Evolutionary conservation across 2,888 invertebrate genomes (phyloP), one percentile per base, ranked within the genome.

Genomic region (Catocala sponsa): DNA sequence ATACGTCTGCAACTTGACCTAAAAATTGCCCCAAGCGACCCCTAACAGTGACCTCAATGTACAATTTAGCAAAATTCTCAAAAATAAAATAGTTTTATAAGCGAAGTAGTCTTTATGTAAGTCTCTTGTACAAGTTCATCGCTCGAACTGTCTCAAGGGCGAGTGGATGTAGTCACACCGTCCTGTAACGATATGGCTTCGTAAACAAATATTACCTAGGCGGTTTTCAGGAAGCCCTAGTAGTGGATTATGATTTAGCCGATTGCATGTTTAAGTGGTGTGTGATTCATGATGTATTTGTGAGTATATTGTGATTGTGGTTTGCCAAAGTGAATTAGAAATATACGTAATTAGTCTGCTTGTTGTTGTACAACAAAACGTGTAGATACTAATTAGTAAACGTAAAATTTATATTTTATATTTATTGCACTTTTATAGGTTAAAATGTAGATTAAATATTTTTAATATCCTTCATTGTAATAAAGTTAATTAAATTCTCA

Each of bases 101-200:
- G 33, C 35, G n/a, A 48, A 55, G 12, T 50, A 25, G 44, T 46
- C 35, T 63, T 59, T 69, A 52, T 52, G 53, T 63, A 55, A 55
- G 44, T 46, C 52, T 38, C 41, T 56, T 55, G 46, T 46, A n/a
- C 11, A 73, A 76, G 86, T 82, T 85, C 85, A 78, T 75, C 62
- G 83, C 41, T 75, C 81, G 72, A 72, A 43, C 55, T 57, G 84
- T 80, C 82, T 82, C 82, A 80, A 86, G 82, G 86, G 74, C 75
- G 53, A 43, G 38, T 25, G 53, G 33, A 32, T 11, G 33, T 6
- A 11, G 46, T 78, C 57, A 78, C 65, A 78, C 59, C 63, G 48
- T 33, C 49, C 13, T 51, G 68, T 68, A 59, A 51, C 25, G 1
- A 13, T 60, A 71, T 13, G 66, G 51, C 56, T 71, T 71, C 66